Conservation (phyloP, 2,797 vertebrate species). For the Clamator glandarius region DNA sequence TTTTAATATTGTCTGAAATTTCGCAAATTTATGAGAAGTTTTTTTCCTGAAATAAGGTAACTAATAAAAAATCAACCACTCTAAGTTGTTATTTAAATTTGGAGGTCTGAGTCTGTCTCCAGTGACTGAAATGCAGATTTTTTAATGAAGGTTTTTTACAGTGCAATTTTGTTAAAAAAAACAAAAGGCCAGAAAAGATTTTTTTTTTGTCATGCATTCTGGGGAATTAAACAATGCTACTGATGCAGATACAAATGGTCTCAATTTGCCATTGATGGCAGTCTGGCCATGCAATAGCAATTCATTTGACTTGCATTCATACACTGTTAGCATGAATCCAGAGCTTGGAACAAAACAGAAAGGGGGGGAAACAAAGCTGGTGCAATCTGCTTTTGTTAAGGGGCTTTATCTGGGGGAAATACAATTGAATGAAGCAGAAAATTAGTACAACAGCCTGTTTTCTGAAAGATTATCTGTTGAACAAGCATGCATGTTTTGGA, state of each 20-base stretch:
- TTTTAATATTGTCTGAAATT: not conserved
- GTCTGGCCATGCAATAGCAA: not conserved
- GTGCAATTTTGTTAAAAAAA: not conserved
- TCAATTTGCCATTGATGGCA: not conserved
- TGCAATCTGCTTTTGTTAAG: not conserved
- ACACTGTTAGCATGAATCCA: not conserved
- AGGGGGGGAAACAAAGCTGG: not conserved
- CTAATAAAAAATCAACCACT: not conserved
- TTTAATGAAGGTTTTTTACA: not conserved
- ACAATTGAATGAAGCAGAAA: not conserved
- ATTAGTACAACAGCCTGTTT: not conserved
- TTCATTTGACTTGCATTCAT: not conserved
- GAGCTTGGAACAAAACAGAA: not conserved
- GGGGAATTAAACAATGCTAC: not conserved
- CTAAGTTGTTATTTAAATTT: not conserved
- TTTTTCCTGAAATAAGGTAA: not conserved
- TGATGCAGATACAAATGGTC: not conserved
- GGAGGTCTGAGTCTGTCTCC: not conserved
- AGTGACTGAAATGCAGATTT: not conserved
- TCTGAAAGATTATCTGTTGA: not conserved
- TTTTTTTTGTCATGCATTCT: not conserved
- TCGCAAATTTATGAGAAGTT: fast-evolving
- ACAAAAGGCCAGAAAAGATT: not conserved
- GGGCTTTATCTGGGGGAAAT: not conserved
- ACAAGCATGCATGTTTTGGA: not conserved